Percentiles rank a stretch among this genome's conserved stretches.
Conservation (phyloP, 2,113 vertebrate genomes). For the Nerophis lumbriciformis region DNA sequence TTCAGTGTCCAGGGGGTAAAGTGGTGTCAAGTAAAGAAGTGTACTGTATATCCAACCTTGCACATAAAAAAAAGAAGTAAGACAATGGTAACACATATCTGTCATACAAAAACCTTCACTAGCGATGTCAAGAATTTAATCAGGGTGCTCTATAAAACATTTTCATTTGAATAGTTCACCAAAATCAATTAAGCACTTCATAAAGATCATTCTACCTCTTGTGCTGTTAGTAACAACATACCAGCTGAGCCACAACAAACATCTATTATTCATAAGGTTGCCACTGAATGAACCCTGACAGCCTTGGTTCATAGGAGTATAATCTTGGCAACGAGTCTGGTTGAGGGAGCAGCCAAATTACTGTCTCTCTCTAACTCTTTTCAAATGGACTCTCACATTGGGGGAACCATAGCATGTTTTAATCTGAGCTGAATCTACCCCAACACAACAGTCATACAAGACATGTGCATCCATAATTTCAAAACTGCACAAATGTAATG, state of each 20-base stretch:
- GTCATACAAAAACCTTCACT: background rate
- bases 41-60: no score
- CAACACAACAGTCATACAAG: background rate
- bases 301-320: conserved; percentile 15
- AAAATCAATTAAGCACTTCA: background rate
- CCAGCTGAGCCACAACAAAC: conserved; percentile 26
- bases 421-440: background rate
- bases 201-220: conserved; percentile 2
- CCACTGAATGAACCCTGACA: conserved; percentile 34
- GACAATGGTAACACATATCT: no score
- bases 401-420: conserved; percentile 4
- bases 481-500: background rate
- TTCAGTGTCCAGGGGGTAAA: no score
- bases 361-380: conserved; percentile 6
- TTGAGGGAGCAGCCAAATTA: conserved; percentile 7
- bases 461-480: background rate
- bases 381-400: conserved; percentile 26
- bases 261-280: conserved; percentile 52
- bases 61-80: no score
- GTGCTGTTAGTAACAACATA: conserved; percentile 27
- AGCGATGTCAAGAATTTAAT: background rate
- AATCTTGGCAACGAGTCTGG: conserved; percentile 23
- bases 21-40: no score
- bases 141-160: no score
- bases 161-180: background rate